These are phyloP conservation scores for Gymnothorax reevesii DNA, from an alignment of 2,797 vertebrate genomes.

Conservation along the genomic window DNA sequence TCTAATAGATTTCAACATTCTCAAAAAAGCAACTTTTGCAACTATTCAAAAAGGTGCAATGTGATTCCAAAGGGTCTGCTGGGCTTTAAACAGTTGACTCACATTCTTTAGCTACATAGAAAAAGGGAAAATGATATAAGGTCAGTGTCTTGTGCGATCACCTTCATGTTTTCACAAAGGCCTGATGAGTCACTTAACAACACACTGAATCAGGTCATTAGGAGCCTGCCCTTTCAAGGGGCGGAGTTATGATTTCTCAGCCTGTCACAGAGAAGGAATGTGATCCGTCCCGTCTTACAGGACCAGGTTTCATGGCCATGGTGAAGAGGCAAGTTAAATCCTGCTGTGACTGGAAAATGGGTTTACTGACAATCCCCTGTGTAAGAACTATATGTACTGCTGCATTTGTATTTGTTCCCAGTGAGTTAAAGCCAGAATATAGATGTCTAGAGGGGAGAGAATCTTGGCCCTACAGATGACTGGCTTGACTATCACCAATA, in stretches of 20 bases:
- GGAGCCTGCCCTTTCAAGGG: slow-evolving; percentile 3
- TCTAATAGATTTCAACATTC: neutral
- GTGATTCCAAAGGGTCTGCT: neutral
- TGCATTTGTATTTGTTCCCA: neutral
- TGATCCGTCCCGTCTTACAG: neutral
- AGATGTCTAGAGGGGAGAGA: no score
- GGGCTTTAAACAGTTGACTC: neutral
- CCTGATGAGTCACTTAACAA: neutral
- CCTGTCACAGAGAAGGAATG: slow-evolving; percentile 4
- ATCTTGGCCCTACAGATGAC: no score
- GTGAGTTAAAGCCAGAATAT: no score
- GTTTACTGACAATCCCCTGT: neutral
- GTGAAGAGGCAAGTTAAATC: slow-evolving; percentile 2
- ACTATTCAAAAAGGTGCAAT: neutral
- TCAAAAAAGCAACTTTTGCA: neutral
- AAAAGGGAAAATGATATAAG: neutral
- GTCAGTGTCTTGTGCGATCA: neutral
- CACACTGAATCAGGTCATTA: neutral
- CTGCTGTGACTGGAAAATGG: neutral
- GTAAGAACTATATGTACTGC: neutral
- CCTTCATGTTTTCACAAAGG: neutral
- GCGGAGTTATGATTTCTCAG: neutral
- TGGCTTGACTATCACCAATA: no score
- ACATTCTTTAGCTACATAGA: neutral
- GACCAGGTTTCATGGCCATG: neutral